phyloP scores from a whole-genome alignment of 2,888 invertebrate genomes.

The Stenodera caucasica region DNA sequence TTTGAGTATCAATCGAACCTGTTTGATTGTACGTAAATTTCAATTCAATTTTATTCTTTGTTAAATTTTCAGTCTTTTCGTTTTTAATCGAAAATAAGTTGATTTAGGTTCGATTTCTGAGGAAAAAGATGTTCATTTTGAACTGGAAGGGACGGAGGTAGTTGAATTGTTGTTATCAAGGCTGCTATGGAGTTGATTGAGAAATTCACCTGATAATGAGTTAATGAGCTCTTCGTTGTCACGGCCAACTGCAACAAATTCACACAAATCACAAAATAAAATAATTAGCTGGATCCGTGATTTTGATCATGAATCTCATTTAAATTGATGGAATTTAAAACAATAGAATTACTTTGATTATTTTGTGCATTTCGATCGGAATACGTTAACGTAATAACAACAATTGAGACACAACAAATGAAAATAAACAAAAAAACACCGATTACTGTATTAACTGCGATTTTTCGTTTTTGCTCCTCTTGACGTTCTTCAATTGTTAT shows the following conservation, averaged over 20 bases:
- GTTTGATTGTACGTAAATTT: neutral
- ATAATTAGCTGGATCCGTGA: too few species aligned
- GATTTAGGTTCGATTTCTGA: neutral
- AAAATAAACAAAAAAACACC: slow-evolving; percentile 74
- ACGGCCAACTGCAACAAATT: slow-evolving; percentile 74
- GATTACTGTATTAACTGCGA: slow-evolving; percentile 71
- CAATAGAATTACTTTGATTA: too few species aligned
- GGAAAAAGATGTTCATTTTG: neutral
- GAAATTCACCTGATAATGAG: slow-evolving; percentile 51
- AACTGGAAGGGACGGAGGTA: slow-evolving; percentile 37
- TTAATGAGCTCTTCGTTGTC: slow-evolving; percentile 87
- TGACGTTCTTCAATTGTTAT: slow-evolving; percentile 47
- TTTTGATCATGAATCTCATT: too few species aligned
- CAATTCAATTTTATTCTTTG: neutral
- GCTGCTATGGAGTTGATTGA: slow-evolving; percentile 25
- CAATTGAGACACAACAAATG: slow-evolving; percentile 72
- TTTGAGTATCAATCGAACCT: neutral
- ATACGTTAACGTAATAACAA: slow-evolving; percentile 78
- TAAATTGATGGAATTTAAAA: too few species aligned
- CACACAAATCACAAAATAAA: neutral
- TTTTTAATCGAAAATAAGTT: too few species aligned
- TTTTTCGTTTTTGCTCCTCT: slow-evolving; percentile 68
- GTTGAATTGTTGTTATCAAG: slow-evolving; percentile 28
- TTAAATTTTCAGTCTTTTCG: slow-evolving; percentile 1
- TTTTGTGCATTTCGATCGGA: slow-evolving; percentile 44